A percentile compares a stretch with the other conserved stretches of the same genome.
Evolutionary conservation across 1,140 invertebrate genomes (phyloP).

Genomic region (Tribolium castaneum): DNA sequence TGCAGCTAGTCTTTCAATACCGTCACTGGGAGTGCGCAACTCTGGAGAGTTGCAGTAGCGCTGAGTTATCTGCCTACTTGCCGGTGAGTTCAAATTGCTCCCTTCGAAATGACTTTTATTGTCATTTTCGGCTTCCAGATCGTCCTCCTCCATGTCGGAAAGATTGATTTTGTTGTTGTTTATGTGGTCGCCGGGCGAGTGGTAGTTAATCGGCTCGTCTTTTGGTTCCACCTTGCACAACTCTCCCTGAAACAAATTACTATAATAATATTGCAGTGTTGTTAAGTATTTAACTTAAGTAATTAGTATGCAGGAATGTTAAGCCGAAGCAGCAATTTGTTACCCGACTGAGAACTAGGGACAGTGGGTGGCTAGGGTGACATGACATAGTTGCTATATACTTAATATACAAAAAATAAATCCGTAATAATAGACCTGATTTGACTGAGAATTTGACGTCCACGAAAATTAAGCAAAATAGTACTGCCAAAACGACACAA

Average conservation of each 20-base stretch:
- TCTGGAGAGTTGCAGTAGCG: conserved; percentile 61
- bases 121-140: conserved; percentile 57
- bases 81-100: conserved; percentile 55
- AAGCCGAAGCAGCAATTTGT: no score
- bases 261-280: conserved; percentile 44
- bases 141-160: conserved; percentile 57
- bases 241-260: conserved; percentile 56
- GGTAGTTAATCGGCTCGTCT: conserved; percentile 68
- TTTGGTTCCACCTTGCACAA: conserved; percentile 56
- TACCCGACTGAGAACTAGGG: no score
- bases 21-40: conserved; percentile 56
- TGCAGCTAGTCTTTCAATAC: conserved; percentile 65
- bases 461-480: no score
- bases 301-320: no score
- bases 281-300: no score
- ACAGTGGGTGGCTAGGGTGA: no score
- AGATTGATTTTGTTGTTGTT: conserved; percentile 67
- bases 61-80: conserved; percentile 52
- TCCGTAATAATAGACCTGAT: no score
- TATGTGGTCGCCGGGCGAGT: conserved; percentile 65
- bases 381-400: no score
- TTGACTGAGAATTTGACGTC: no score
- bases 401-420: no score
- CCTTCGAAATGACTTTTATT: conserved; percentile 53
- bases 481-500: no score